Conservation (phyloP, 2,113 vertebrate species). For the Oplegnathus fasciatus region DNA sequence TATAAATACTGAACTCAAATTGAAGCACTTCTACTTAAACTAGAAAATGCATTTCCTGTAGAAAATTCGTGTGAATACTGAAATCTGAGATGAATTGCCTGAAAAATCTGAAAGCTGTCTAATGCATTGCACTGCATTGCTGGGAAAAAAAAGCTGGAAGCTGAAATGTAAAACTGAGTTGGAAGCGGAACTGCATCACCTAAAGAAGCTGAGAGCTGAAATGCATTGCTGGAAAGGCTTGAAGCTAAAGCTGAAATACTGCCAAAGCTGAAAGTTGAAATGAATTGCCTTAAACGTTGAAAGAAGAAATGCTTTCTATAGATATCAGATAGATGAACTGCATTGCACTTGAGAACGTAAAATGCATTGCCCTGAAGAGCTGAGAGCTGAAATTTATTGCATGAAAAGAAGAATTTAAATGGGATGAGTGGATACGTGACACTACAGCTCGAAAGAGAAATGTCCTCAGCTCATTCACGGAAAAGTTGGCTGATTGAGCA, state of each 20-base stretch:
- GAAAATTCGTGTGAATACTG: neutral
- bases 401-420: slow-evolving; percentile 5
- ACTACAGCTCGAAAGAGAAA: neutral
- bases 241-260: neutral
- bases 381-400: neutral
- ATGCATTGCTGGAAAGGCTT: neutral
- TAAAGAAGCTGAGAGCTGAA: too few relatives aligned
- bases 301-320: too few relatives aligned
- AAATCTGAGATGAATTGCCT: neutral
- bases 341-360: too few relatives aligned
- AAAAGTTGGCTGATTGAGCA: slow-evolving; percentile 22
- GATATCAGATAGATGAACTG: neutral
- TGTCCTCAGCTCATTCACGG: slow-evolving; percentile 34
- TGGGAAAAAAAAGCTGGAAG: neutral
- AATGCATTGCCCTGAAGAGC: neutral
- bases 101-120: neutral
- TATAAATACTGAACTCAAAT: neutral
- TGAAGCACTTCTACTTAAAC: neutral
- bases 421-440: neutral
- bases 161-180: neutral
- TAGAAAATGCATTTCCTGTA: neutral
- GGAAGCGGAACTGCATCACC: neutral
- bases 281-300: neutral
- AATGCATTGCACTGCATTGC: neutral
- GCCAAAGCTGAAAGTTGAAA: neutral